A percentile compares a stretch with the other conserved stretches of the same genome.
Conservation (phyloP, 2,888 invertebrate species). For the Rhagonycha lutea region DNA sequence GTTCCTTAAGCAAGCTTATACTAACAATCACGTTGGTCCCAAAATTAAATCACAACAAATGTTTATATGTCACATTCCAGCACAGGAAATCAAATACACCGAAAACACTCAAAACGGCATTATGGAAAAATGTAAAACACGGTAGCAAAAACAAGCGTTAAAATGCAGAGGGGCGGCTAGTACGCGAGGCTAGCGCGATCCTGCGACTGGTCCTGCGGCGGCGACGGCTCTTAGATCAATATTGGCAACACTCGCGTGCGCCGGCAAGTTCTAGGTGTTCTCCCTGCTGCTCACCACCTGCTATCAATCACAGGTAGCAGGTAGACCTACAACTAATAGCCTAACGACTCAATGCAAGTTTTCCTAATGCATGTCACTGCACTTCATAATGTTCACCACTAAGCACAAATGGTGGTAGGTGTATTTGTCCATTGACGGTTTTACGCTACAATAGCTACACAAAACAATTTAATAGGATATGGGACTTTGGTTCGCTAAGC, state of each 20-base stretch:
- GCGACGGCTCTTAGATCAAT: slow-evolving; percentile 49
- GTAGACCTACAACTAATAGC: slow-evolving; percentile 5
- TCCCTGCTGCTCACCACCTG: slow-evolving; percentile 33
- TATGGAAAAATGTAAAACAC: slow-evolving; percentile 36
- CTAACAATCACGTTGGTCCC: slow-evolving; percentile 21
- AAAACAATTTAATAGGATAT: not conserved
- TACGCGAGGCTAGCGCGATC: slow-evolving; percentile 44
- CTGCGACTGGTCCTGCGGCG: slow-evolving; percentile 50
- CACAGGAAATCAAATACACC: slow-evolving; percentile 26
- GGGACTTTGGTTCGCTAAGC: not conserved
- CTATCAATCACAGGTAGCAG: slow-evolving; percentile 28
- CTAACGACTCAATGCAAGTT: slow-evolving; percentile 6
- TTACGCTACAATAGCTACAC: not conserved
- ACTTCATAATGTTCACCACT: not conserved
- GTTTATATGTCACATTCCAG: slow-evolving; percentile 22
- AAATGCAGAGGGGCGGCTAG: slow-evolving; percentile 33
- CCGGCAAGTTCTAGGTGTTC: slow-evolving; percentile 31
- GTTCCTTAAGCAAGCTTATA: not conserved
- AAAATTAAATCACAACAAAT: slow-evolving; percentile 14
- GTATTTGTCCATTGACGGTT: not conserved
- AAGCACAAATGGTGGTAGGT: not conserved
- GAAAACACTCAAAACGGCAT: slow-evolving; percentile 37
- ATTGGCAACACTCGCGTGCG: slow-evolving; percentile 47
- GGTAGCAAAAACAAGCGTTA: slow-evolving; percentile 33
- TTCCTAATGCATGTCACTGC: slow-evolving; percentile 17